phyloP scores from a whole-genome alignment of 2,113 vertebrate species.

The Circaetus gallicus region DNA sequence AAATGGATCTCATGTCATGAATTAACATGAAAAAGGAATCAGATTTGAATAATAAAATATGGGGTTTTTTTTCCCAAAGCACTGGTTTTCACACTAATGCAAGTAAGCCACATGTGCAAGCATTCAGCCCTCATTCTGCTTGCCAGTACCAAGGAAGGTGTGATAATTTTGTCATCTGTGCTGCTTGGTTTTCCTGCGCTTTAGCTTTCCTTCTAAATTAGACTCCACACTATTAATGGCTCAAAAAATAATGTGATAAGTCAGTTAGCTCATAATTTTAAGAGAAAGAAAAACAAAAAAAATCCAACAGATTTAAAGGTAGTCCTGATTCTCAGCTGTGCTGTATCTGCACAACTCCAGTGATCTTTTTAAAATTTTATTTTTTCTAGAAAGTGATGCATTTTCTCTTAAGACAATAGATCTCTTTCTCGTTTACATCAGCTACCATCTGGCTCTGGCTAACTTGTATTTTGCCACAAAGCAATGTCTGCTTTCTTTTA shows the following conservation, averaged over 20 bases:
- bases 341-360: background rate
- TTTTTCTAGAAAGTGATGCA: background rate
- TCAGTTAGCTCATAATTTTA: background rate
- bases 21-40: background rate
- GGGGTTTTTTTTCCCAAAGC: background rate
- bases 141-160: conserved; percentile 71
- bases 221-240: conserved; percentile 13
- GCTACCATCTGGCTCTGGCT: background rate
- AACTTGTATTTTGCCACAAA: background rate
- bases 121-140: conserved; percentile 37
- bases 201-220: conserved; percentile 47
- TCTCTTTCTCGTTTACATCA: background rate
- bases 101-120: conserved; percentile 66
- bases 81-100: conserved; percentile 47
- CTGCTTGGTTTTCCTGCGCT: conserved; percentile 52
- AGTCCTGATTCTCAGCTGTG: background rate
- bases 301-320: background rate
- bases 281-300: background rate
- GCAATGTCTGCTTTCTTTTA: background rate
- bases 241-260: background rate
- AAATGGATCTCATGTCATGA: background rate
- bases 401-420: background rate
- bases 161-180: conserved; percentile 76
- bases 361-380: background rate
- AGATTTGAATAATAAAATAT: conserved; percentile 44